These are phyloP conservation scores for Corythoichthys intestinalis DNA, from an alignment of 2,113 vertebrate species.

Conservation along the genomic window DNA sequence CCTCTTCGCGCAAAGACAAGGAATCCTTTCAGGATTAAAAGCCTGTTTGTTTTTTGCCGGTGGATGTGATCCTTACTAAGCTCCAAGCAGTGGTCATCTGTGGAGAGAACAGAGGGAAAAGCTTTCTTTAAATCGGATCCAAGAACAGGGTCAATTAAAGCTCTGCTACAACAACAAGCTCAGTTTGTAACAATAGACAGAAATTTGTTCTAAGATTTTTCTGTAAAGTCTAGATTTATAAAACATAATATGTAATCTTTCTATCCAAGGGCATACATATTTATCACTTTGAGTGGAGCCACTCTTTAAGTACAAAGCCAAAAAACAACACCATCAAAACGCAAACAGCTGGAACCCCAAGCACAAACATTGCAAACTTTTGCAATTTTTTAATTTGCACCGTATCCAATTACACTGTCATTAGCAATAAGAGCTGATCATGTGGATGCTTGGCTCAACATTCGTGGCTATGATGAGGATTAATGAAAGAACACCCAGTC, in stretches of 20 bases:
- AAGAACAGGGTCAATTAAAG: slow-evolving; percentile 15
- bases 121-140: slow-evolving; percentile 28
- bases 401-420: slow-evolving; percentile 50
- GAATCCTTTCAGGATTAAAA: slow-evolving; percentile 53
- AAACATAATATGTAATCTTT: neutral
- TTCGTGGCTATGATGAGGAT: slow-evolving; percentile 34
- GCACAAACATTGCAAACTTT: slow-evolving; percentile 22
- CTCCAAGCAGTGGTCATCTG: slow-evolving; percentile 38
- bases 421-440: slow-evolving; percentile 35
- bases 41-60: slow-evolving; percentile 36
- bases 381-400: neutral
- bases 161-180: slow-evolving; percentile 26
- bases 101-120: slow-evolving; percentile 46
- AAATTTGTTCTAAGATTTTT: slow-evolving; percentile 10
- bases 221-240: slow-evolving; percentile 9
- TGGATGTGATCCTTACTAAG: slow-evolving; percentile 24
- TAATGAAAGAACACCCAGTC: slow-evolving; percentile 43
- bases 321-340: slow-evolving; percentile 25
- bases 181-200: slow-evolving; percentile 12
- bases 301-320: slow-evolving; percentile 14
- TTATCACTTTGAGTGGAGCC: slow-evolving; percentile 3
- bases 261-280: slow-evolving; percentile 13
- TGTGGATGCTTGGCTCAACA: slow-evolving; percentile 30
- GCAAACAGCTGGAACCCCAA: slow-evolving; percentile 11
- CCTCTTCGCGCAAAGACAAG: slow-evolving; percentile 40